Evolutionary conservation across 2,888 invertebrate species (phyloP).

Genomic region (Eueremaeus valkanovi): DNA sequence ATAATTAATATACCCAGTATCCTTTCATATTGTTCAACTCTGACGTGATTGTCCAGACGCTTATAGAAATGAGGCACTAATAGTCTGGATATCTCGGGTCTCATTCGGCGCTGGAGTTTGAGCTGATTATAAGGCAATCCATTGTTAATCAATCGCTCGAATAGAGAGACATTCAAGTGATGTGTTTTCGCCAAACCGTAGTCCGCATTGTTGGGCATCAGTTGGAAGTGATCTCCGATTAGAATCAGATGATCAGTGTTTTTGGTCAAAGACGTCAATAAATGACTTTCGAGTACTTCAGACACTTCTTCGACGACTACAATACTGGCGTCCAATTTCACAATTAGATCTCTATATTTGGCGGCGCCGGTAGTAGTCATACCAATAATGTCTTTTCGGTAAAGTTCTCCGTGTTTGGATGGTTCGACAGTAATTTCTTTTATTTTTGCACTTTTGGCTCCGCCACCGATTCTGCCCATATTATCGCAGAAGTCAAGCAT

Average conservation of each 20-base stretch:
- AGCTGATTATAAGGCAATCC: slow-evolving; percentile 51
- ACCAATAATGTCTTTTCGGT: slow-evolving; percentile 59
- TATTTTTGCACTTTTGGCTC: background rate
- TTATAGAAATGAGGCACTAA: slow-evolving; percentile 52
- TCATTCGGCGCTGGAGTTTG: slow-evolving; percentile 53
- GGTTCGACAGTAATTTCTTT: background rate
- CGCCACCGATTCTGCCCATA: slow-evolving; percentile 63
- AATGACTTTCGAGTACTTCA: slow-evolving; percentile 77
- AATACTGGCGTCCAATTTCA: slow-evolving; percentile 62
- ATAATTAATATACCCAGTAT: too few species aligned
- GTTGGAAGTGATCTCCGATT: slow-evolving; percentile 59
- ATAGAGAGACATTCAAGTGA: slow-evolving; percentile 54
- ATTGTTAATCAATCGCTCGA: slow-evolving; percentile 50
- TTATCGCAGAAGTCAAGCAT: slow-evolving; percentile 56
- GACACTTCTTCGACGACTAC: slow-evolving; percentile 78
- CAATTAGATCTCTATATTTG: slow-evolving; percentile 61
- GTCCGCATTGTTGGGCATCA: slow-evolving; percentile 54
- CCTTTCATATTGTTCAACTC: slow-evolving; percentile 48
- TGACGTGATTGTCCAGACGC: slow-evolving; percentile 43
- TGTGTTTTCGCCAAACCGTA: slow-evolving; percentile 52
- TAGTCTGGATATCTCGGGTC: slow-evolving; percentile 51
- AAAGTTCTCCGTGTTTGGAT: slow-evolving; percentile 15
- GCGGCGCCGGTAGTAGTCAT: slow-evolving; percentile 76
- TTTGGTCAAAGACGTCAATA: slow-evolving; percentile 69
- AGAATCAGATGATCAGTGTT: slow-evolving; percentile 75